Evolutionary conservation across 1,140 invertebrate species (phyloP), one percentile per base, ranked within the genome.

Genomic region (Rhysida immarginata): DNA sequence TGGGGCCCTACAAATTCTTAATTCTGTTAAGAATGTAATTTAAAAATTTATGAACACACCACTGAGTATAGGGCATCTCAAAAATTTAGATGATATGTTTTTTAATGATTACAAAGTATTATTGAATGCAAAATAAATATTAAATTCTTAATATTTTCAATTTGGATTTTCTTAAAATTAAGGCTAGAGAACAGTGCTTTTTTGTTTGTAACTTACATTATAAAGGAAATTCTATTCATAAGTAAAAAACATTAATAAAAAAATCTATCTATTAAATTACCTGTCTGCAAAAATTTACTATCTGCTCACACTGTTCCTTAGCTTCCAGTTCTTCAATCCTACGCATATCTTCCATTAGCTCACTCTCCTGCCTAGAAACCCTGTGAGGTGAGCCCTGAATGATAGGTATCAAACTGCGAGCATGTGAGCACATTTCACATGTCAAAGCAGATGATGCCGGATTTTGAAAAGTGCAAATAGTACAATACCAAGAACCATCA

Each of bases 301-400:
- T 91, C 61, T 84, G 78, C 62, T 87, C 79, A 85, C 86, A 90
- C 60, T 85, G 81, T 60, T 84, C 81, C 62, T 82, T 72, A 1
- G 87, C 87, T 65, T 88, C 83, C 54, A 79, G 78, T 68, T 91
- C 87, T 64, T 91, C 86, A 20, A 82, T 74, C 56, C 83, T 74
- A 1, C 87, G 71, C 23, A 92, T 70, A 57, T 88, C 84, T 66
- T 88, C 87, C 82, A 87, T 86, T 8, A 86, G 78, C 21, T 84
- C 84, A 64, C 83, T 87, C 63, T 88, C 84, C 44, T 23, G 58
- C 26, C 18, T 55, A 45, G 41, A 57, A 54, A 53, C 57, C 59
- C 26, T 44, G 14, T n/a, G 56, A 56, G 25, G 53, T 27, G 54
- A 54, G 26, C 50, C 57, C 16, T 59, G 63, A 54, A 56, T 62